Percentiles rank a stretch among this genome's conserved stretches.
phyloP scores from a whole-genome alignment of 2,888 invertebrate species.

The Steinernema carpocapsae region DNA sequence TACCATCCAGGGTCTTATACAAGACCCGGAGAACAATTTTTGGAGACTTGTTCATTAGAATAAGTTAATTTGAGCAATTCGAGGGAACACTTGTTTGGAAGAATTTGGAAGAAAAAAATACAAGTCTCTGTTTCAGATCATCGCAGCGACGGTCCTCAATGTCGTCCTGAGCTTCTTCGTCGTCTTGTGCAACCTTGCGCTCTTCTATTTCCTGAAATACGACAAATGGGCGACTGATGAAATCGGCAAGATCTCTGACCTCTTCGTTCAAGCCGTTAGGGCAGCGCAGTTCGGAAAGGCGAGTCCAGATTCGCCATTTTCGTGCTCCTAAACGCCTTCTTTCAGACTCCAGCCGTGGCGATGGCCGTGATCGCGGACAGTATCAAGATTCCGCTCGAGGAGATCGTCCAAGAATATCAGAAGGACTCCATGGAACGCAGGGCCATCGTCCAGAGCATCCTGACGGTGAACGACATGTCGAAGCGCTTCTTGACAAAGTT shows the following conservation, averaged over 20 bases:
- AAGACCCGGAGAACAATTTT: conserved; percentile 22
- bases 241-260: neutral
- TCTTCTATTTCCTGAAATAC: neutral
- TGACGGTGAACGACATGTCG: conserved; percentile 6
- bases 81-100: neutral
- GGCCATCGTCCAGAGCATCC: conserved; percentile 32
- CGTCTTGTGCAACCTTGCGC: neutral
- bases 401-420: conserved; percentile 36
- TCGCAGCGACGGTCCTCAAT: neutral
- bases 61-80: neutral
- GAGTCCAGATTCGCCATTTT: neutral
- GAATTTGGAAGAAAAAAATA: too few relatives aligned
- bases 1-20: neutral
- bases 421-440: conserved; percentile 36
- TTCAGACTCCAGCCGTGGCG: conserved; percentile 33
- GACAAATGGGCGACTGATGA: neutral
- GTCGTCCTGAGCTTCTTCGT: neutral
- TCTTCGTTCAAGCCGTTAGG: neutral
- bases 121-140: neutral
- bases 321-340: neutral
- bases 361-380: conserved; percentile 24
- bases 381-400: conserved; percentile 9
- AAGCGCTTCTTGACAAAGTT: conserved; percentile 6
- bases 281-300: conserved; percentile 20
- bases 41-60: conserved; percentile 29